Base-by-base conservation (phyloP, 2,888 invertebrate genomes). In the Rotaria magnacalcarata region DNA sequence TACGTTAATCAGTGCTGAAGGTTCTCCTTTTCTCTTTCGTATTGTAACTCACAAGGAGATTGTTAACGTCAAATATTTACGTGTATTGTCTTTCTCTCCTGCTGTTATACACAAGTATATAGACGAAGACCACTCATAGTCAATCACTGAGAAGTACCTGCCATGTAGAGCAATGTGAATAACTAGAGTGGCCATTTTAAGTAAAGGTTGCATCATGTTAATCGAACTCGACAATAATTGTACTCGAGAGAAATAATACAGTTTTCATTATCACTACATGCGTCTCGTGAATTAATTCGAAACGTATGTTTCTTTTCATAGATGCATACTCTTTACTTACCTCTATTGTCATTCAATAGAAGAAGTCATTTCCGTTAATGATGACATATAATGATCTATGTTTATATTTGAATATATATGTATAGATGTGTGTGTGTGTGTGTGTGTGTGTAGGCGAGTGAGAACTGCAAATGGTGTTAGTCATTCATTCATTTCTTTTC, bases 321-420 rank as follows among this genome's bases (percentile, higher is more conserved):
- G 1, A 27, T 60, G 3, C 27, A n/a, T 60, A 60, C 58, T 56
- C 24, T 56, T 14, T 27, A 67, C 67, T 67, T 67, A 67, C 67
- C 41, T 67, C 34, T 67, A 67, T 67, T 67, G 67, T 41, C 67
- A 67, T 67, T 34, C 34, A 67, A 67, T 34, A 34, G 67, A 41
- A 67, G 67, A 67, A 67, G 67, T 67, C 34, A 67, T 67, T 67
- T 67, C 67, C 67, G 67, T 67, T 67, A 67, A 67, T 67, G 67
- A 67, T 67, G 67, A 67, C 67, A 67, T 67, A 41, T 67, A 67
- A 67, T 67, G 67, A 67, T 67, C 67, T 67, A 67, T 67, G 67
- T 67, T 67, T 67, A 67, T 67, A 41, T 67, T 34, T 34, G 34
- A 34, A 34, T 34, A 34, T 34, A 34, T 34, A 34, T 34, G 2